These are phyloP conservation scores for zebrafish (Danio rerio) DNA, from an alignment of 2,113 vertebrate genomes.

Conservation along the genomic window DNA sequence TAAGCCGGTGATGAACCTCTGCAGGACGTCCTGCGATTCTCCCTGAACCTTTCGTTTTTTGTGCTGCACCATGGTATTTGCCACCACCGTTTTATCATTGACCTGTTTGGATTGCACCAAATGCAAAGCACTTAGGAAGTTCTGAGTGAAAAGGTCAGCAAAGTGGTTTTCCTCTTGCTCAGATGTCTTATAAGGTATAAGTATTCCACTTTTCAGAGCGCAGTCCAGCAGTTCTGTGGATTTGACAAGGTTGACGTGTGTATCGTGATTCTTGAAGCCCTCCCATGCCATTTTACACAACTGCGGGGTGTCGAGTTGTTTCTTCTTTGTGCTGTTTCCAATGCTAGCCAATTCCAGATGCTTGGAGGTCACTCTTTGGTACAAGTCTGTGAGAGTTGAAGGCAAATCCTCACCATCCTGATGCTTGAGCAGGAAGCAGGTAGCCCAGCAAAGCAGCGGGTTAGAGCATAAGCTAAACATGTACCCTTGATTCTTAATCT, in stretches of 20 bases:
- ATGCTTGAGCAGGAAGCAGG: conserved; percentile 79
- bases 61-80: conserved; percentile 75
- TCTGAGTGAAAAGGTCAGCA: conserved; percentile 81
- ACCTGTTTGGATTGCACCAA: conserved; percentile 77
- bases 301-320: conserved; percentile 53
- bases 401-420: conserved; percentile 72
- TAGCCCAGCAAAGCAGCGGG: conserved; percentile 81
- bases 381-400: conserved; percentile 83
- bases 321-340: neutral
- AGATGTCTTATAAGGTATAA: conserved; percentile 42
- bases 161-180: conserved; percentile 64
- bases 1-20: conserved; percentile 81
- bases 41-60: conserved; percentile 79
- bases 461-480: conserved; percentile 82
- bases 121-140: conserved; percentile 83
- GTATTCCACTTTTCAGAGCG: conserved; percentile 73
- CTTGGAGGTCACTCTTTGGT: conserved; percentile 73
- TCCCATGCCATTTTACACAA: conserved; percentile 84
- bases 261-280: conserved; percentile 75
- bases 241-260: conserved; percentile 59
- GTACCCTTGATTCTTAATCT: conserved; percentile 72
- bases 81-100: conserved; percentile 78
- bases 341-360: conserved; percentile 37
- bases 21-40: conserved; percentile 83
- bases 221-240: conserved; percentile 72